Evolutionary conservation across 2,888 invertebrate genomes (phyloP).

Genomic region (Pelosia muscerda): DNA sequence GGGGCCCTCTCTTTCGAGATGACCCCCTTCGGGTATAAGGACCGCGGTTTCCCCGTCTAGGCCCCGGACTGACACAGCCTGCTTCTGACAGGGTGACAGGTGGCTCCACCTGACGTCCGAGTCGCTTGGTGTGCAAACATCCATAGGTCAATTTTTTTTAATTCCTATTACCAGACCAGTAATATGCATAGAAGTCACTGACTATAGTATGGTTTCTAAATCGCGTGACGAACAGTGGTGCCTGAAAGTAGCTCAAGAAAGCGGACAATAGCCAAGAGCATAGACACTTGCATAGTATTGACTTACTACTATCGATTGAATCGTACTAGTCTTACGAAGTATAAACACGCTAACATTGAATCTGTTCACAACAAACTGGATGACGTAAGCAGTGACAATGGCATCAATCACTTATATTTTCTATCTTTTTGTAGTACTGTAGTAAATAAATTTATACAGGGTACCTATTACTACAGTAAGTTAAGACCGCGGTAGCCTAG

Average conservation of each 20-base stretch:
- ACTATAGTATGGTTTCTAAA: not conserved
- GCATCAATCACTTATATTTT: not conserved
- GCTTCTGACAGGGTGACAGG: too few species aligned
- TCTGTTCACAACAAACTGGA: constrained; percentile 7
- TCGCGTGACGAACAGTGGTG: not conserved
- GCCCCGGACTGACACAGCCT: too few species aligned
- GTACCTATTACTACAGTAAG: not conserved
- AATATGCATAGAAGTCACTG: too few species aligned
- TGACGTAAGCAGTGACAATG: constrained; percentile 7
- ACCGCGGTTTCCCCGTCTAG: too few species aligned
- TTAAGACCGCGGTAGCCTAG: too few species aligned
- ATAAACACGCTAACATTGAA: constrained; percentile 19
- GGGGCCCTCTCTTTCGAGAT: too few species aligned
- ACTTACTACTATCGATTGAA: not conserved
- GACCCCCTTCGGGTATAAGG: too few species aligned
- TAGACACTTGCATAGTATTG: not conserved
- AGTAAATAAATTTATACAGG: not conserved
- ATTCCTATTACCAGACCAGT: too few species aligned
- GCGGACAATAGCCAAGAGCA: not conserved
- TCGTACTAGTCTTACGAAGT: not conserved
- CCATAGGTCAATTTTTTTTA: too few species aligned
- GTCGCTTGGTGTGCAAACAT: too few species aligned
- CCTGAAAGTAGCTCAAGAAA: not conserved
- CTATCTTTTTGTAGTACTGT: not conserved
- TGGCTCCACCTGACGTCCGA: too few species aligned